Percentiles rank a stretch among this genome's conserved stretches.
Conservation (phyloP, 2,113 vertebrate genomes). For the Cynopterus brachyotis region DNA sequence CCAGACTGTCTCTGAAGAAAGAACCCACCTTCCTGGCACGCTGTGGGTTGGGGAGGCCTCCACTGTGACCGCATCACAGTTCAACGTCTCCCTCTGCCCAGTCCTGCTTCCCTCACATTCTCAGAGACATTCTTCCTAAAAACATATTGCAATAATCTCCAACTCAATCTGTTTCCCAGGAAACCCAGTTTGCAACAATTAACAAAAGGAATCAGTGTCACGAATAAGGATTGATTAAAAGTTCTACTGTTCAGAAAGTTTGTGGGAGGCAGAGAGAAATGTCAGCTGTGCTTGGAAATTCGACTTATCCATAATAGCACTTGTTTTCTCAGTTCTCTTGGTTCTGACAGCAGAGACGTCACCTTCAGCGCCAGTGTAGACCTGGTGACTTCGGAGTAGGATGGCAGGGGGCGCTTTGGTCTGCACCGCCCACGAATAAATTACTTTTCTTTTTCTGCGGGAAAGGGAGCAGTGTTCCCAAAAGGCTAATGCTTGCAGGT, state of each 20-base stretch:
- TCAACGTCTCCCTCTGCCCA: neutral
- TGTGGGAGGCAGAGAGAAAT: neutral
- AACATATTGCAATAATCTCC: neutral
- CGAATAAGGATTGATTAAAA: neutral
- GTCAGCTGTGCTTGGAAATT: neutral
- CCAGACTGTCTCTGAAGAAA: neutral
- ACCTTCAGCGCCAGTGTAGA: neutral
- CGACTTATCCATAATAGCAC: neutral
- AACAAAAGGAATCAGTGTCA: neutral
- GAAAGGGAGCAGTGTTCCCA: neutral
- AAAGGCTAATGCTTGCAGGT: conserved; percentile 41
- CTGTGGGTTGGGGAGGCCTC: fast-evolving
- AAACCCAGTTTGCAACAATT: neutral
- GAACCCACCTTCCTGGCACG: neutral
- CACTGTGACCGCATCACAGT: fast-evolving
- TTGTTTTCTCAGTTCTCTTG: neutral
- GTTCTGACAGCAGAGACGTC: neutral
- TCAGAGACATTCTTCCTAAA: neutral
- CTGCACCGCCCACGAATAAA: neutral
- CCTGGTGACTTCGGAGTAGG: neutral
- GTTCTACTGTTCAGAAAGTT: neutral
- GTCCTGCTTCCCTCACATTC: neutral
- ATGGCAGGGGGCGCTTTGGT: conserved; percentile 40
- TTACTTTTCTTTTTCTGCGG: neutral
- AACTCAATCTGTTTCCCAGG: neutral